These are phyloP conservation scores for Lophura nycthemera DNA, from an alignment of 2,113 vertebrate species.

Conservation along the genomic window DNA sequence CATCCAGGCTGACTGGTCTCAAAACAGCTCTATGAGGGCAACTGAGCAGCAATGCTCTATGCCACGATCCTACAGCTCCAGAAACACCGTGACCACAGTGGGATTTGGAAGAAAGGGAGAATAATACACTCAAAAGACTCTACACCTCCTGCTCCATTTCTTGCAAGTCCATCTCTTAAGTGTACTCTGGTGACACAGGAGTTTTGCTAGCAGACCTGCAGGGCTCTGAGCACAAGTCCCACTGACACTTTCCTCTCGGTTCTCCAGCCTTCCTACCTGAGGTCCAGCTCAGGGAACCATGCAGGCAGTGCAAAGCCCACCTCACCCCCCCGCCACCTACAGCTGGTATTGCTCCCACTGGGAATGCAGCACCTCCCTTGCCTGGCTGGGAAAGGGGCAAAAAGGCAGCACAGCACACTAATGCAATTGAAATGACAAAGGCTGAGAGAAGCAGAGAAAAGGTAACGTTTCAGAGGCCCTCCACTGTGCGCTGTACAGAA, in stretches of 20 bases:
- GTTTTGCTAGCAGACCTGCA: background rate
- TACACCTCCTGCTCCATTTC: background rate
- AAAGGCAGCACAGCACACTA: constrained; percentile 63
- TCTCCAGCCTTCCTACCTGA: background rate
- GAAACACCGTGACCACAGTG: background rate
- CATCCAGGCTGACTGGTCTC: rapidly evolving
- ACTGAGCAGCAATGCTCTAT: background rate
- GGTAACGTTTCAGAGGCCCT: constrained; percentile 78
- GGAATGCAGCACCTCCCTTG: constrained; percentile 43
- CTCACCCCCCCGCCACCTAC: background rate
- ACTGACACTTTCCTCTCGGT: background rate
- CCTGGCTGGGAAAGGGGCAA: constrained; percentile 76
- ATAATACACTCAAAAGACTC: rapidly evolving
- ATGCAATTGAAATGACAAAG: constrained; percentile 73
- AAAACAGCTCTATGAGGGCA: background rate
- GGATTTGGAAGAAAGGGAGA: background rate
- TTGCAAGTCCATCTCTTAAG: background rate
- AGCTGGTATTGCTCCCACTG: background rate
- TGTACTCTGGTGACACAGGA: background rate
- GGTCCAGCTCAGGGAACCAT: rapidly evolving
- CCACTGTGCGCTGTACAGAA: constrained; percentile 2
- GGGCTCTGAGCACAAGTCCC: background rate
- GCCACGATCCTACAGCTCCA: background rate
- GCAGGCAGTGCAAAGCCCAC: background rate
- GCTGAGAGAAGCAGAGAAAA: constrained; percentile 31